Conservation (phyloP, 2,888 invertebrate genomes). For the Fissipunctia ypsillon region DNA sequence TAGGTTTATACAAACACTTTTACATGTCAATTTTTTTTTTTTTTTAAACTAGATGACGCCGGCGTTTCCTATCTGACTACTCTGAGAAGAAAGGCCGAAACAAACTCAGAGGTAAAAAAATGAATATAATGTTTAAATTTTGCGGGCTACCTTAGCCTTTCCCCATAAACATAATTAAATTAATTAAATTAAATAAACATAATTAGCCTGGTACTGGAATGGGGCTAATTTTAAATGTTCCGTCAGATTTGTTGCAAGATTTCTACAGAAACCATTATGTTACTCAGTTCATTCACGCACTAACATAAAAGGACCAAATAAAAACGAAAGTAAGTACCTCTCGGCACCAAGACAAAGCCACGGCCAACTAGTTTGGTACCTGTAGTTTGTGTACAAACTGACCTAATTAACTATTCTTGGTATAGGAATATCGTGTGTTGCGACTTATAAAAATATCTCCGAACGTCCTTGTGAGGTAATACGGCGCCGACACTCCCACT, state of each 20-base stretch:
- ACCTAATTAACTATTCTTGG: constrained; percentile 49
- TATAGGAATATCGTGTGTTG: constrained; percentile 58
- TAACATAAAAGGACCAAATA: constrained; percentile 28
- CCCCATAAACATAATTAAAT: no score
- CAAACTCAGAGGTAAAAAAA: no score
- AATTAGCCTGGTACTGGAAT: no score
- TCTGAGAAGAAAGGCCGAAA: no score
- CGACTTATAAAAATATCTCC: constrained; percentile 71
- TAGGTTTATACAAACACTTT: no score
- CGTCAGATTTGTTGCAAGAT: neutral
- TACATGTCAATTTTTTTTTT: no score
- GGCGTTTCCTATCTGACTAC: no score
- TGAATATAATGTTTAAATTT: no score
- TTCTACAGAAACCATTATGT: constrained; percentile 4
- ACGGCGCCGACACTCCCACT: constrained; percentile 78
- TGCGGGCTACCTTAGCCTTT: no score
- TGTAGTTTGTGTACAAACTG: constrained; percentile 22
- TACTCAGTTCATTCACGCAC: constrained; percentile 10
- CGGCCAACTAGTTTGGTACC: constrained; percentile 35
- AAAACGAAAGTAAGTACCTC: constrained; percentile 52
- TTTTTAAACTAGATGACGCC: no score
- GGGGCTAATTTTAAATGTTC: no score
- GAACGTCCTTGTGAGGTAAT: constrained; percentile 87
- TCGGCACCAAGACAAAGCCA: constrained; percentile 41
- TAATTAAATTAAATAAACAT: neutral